These are phyloP conservation scores for Neopelma chrysocephalum DNA, from an alignment of 2,797 vertebrate species.

Conservation along the genomic window DNA sequence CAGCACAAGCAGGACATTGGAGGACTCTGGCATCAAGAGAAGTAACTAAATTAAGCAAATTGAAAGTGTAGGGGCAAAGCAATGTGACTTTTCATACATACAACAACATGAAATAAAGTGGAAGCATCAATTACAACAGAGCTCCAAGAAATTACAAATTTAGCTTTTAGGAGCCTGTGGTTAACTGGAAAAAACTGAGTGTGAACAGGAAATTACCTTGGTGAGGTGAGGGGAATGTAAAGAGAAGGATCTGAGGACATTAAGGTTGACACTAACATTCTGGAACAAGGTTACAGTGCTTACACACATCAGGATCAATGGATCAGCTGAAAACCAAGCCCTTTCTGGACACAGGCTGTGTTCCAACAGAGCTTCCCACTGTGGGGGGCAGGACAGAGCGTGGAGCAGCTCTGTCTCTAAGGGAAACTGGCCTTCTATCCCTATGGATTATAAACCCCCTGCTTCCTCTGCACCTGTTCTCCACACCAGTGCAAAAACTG, in stretches of 20 bases:
- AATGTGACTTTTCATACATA: neutral
- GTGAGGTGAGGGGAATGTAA: neutral
- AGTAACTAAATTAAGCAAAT: neutral
- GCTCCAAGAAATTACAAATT: neutral
- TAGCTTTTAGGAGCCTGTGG: neutral
- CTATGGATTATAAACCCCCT: neutral
- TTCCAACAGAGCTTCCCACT: neutral
- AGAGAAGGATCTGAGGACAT: neutral
- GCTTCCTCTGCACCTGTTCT: neutral
- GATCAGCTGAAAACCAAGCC: neutral
- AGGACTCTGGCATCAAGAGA: neutral
- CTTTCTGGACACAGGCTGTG: neutral
- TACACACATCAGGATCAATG: neutral
- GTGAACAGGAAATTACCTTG: neutral
- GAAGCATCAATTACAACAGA: neutral
- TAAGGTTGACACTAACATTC: neutral
- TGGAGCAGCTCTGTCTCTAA: neutral
- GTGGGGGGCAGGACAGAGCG: neutral
- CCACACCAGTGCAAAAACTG: neutral
- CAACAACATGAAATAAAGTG: neutral
- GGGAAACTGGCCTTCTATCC: neutral
- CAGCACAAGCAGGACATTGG: neutral
- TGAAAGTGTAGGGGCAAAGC: neutral
- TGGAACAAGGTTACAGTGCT: neutral
- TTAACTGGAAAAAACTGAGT: neutral